A percentile compares a stretch with the other conserved stretches of the same genome.
phyloP scores from a whole-genome alignment of 2,113 vertebrate genomes.

The Vanacampus margaritifer region DNA sequence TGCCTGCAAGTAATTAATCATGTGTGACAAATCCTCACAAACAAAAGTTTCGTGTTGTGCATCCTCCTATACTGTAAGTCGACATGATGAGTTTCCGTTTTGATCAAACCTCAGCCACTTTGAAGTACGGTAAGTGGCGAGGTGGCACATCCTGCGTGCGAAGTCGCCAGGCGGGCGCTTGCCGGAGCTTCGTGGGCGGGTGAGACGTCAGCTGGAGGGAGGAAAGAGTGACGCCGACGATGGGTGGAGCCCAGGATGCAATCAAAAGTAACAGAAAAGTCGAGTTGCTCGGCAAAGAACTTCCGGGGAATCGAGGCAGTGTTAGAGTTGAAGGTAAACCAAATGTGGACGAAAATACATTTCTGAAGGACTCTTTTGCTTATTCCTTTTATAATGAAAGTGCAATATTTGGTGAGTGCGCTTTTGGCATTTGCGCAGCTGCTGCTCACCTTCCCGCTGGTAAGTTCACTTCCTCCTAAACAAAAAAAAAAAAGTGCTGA shows the following conservation, averaged over 20 bases:
- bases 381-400: background rate
- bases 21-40: too few species aligned
- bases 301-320: constrained; percentile 14
- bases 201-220: constrained; percentile 45
- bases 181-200: constrained; percentile 38
- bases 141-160: background rate
- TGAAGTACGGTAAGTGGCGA: background rate
- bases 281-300: constrained; percentile 33
- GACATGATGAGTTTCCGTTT: background rate
- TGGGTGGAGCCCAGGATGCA: constrained; percentile 19
- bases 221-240: constrained; percentile 60
- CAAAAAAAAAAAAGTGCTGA: background rate
- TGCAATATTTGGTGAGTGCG: constrained; percentile 29
- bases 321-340: constrained; percentile 34
- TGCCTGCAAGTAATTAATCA: too few species aligned
- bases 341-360: background rate
- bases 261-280: constrained; percentile 12
- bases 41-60: too few species aligned
- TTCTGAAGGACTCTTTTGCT: background rate
- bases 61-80: background rate
- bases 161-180: background rate
- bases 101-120: background rate
- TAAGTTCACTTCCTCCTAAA: constrained; percentile 29
- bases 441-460: constrained; percentile 34
- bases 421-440: constrained; percentile 28